A percentile compares a stretch with the other conserved stretches of the same genome.
Conservation (phyloP, 2,888 invertebrate genomes). For the Eupelmus urozonus region DNA sequence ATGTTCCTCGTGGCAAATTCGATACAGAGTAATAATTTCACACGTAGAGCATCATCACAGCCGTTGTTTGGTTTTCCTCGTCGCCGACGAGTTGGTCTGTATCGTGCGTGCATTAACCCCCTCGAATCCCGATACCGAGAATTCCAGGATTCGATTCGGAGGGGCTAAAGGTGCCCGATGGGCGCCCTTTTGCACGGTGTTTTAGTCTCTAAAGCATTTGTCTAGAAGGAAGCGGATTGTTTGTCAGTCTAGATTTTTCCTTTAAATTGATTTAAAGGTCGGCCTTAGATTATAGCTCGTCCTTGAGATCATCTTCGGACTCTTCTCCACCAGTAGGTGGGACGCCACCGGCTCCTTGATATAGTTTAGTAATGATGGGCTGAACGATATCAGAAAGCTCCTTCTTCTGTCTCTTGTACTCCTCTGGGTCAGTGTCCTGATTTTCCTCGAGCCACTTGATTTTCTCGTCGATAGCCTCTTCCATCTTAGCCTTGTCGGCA, state of each 20-base stretch:
- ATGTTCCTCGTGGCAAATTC: conserved; percentile 64
- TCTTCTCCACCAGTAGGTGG: conserved; percentile 86
- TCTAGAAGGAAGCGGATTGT: conserved; percentile 64
- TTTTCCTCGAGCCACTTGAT: conserved; percentile 99
- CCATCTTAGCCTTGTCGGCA: conserved; percentile 96
- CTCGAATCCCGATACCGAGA: conserved; percentile 15
- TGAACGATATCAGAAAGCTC: conserved; percentile 96
- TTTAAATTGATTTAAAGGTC: conserved; percentile 82
- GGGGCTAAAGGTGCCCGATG: conserved; percentile 1
- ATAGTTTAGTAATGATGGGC: conserved; percentile 97
- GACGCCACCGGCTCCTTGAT: conserved; percentile 90
- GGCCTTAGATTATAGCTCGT: conserved; percentile 86
- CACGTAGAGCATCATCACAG: conserved; percentile 61
- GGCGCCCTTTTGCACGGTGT: no score
- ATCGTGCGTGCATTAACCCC: conserved; percentile 18
- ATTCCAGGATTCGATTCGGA: conserved; percentile 16
- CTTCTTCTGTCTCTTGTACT: conserved; percentile 96
- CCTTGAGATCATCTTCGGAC: conserved; percentile 88
- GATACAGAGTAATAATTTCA: conserved; percentile 62
- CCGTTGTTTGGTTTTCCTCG: conserved; percentile 56
- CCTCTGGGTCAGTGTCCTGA: conserved; percentile 93
- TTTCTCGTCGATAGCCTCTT: conserved; percentile 95
- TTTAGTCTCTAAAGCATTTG: conserved; percentile 67
- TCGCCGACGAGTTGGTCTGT: conserved; percentile 51
- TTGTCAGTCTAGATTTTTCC: conserved; percentile 70